Evolutionary conservation across 2,113 vertebrate species (phyloP).

Genomic region (Potamarius usumacintae): DNA sequence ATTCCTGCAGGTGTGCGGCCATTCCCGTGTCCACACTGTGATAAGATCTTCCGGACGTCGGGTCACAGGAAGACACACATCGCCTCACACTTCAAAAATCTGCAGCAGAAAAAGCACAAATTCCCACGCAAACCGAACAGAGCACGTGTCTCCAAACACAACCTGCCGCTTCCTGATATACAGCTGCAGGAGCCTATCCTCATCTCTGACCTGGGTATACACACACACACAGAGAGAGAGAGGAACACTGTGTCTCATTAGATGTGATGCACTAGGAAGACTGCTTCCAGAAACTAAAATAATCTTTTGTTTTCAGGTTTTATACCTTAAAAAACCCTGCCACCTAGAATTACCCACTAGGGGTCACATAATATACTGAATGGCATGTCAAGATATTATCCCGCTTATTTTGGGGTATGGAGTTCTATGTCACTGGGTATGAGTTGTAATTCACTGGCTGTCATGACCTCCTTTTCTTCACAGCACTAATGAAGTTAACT

Average conservation of each 20-base stretch:
- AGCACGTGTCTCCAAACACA: conserved; percentile 83
- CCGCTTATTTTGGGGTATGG: background rate
- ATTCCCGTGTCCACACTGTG: conserved; percentile 96
- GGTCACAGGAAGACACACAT: conserved; percentile 97
- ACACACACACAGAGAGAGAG: background rate
- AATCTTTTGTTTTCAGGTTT: too few relatives aligned
- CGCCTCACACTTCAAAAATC: conserved; percentile 93
- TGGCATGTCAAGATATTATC: background rate
- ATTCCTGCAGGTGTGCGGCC: conserved; percentile 83
- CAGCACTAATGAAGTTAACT: background rate
- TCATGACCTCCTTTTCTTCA: background rate
- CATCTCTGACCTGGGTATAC: conserved; percentile 92
- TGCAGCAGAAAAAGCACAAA: conserved; percentile 86
- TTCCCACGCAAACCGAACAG: conserved; percentile 87
- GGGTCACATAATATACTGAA: background rate
- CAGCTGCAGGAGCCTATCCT: conserved; percentile 98
- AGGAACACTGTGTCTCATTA: background rate
- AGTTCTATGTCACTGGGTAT: background rate
- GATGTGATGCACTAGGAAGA: background rate
- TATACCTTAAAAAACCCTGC: too few relatives aligned
- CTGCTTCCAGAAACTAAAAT: background rate
- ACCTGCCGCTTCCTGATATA: conserved; percentile 84
- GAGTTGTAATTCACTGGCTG: too few relatives aligned
- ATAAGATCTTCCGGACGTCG: conserved; percentile 95
- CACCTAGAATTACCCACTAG: background rate